Base-by-base conservation (phyloP, 1,140 invertebrate species). In the Pomacea maculata region DNA sequence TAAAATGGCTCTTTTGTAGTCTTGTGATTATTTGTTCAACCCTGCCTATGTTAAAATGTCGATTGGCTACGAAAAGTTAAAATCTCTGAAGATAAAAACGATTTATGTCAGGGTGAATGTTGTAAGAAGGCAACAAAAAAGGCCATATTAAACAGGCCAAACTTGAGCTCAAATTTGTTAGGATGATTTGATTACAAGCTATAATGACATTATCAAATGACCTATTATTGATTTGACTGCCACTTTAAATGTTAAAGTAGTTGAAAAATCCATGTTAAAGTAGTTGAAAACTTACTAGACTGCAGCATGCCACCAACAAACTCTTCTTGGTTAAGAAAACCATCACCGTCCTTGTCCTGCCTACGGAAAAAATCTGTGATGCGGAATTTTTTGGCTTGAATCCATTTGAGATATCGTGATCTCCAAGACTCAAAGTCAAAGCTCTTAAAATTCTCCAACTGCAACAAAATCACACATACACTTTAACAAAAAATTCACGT, bases 391-490 rank as follows among this genome's bases (percentile, higher is more conserved):
- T 99, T 99, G 92, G 98, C 96, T 90, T 99, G 98, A 95, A 99
- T 99, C 95, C 98, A 99, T 89, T 97, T 97, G 84, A 99, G 93
- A 95, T 99, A 99, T 94, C 97, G 84, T 64, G 86, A 82, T 85
- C 98, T 95, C 99, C 99, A 99, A 87, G 98, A 96, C 90, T 99
- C 98, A 96, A 99, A 99, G 87, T 97, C 98, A 93, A 99, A 99
- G 94, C 98, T 98, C 88, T 98, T 97, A 21, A 92, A 88, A 78
- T 88, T 91, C 76, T 91, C 91, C 84, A 91, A 82, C 90, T 91
- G 82, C 4, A 70, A 84, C 25, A 67, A 67, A 65, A 17, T 11
- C 11, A 61, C 15, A 61, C 15, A 61, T 57, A 57, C 55, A 25
- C 25, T 25, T 25, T 25, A 25, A 25, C 25, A 68, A 68, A 19